Evolutionary conservation across 2,113 vertebrate genomes (phyloP).

Genomic region (Alaudala cheleensis): DNA sequence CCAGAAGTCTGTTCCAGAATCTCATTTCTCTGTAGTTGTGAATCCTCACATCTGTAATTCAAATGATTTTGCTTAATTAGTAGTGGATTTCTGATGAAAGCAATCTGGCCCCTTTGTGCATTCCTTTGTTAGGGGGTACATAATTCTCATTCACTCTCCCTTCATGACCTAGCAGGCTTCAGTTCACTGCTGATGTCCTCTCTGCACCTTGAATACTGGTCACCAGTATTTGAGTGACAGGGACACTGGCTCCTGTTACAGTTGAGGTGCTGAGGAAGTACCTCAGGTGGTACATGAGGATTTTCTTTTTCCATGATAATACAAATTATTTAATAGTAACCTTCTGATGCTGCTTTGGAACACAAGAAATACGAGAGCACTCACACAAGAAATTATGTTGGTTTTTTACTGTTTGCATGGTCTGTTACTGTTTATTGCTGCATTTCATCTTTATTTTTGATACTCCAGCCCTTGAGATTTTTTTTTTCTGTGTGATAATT

Average conservation of each 20-base stretch:
- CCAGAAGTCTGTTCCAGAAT: not conserved
- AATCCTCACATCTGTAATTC: not conserved
- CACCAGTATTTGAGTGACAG: not conserved
- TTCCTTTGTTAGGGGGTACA: not conserved
- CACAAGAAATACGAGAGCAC: not conserved
- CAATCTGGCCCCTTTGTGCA: not conserved
- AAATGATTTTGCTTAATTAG: not conserved
- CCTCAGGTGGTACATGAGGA: not conserved
- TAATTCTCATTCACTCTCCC: not conserved
- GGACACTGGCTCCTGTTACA: not conserved
- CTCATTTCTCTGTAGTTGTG: not conserved
- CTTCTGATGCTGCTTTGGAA: not conserved
- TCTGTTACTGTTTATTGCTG: not conserved
- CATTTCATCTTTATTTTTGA: not conserved
- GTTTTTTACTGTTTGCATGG: not conserved
- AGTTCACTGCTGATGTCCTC: not conserved
- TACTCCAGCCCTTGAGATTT: not conserved
- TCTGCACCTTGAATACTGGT: not conserved
- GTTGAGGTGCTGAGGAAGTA: not conserved
- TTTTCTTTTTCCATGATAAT: not conserved
- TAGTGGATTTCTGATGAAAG: not conserved
- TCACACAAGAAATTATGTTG: not conserved
- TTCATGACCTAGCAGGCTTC: not conserved
- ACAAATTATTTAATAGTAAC: not conserved
- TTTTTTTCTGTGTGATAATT: not conserved